phyloP scores from a whole-genome alignment of 2,888 invertebrate genomes.

The Mechanitis mazaeus region DNA sequence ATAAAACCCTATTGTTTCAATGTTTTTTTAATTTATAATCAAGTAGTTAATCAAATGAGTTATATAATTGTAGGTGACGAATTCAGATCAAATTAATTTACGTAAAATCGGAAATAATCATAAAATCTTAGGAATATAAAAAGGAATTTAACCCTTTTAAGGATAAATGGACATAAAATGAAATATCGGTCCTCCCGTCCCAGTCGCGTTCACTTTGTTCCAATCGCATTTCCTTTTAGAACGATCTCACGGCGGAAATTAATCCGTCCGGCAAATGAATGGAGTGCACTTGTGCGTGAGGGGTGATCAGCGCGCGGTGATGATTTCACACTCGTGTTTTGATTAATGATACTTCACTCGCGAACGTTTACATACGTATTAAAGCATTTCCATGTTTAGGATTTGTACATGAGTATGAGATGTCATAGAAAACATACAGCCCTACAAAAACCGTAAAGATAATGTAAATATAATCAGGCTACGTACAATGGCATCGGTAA shows the following conservation, averaged over 20 bases:
- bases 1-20: no score
- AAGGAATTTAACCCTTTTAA: constrained; percentile 28
- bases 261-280: constrained; percentile 74
- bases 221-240: constrained; percentile 72
- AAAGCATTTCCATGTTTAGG: no score
- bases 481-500: constrained; percentile 27
- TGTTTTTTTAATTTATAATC: no score
- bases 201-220: constrained; percentile 58
- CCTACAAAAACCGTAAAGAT: no score
- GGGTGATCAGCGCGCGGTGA: constrained; percentile 50
- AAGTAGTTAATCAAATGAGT: no score
- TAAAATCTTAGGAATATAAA: constrained; percentile 12
- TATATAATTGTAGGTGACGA: no score
- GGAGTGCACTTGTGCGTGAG: constrained; percentile 70
- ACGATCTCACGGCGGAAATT: constrained; percentile 73
- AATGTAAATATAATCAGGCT: constrained; percentile 1
- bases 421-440: no score
- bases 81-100: no score
- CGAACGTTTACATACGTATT: constrained; percentile 5
- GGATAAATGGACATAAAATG: constrained; percentile 55
- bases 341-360: constrained; percentile 6
- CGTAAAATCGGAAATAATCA: not conserved
- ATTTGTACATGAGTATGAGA: no score
- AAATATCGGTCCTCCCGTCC: constrained; percentile 51
- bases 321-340: constrained; percentile 42